Evolutionary conservation across 2,888 invertebrate genomes (phyloP).

Genomic region (Epistrophella euchroma): DNA sequence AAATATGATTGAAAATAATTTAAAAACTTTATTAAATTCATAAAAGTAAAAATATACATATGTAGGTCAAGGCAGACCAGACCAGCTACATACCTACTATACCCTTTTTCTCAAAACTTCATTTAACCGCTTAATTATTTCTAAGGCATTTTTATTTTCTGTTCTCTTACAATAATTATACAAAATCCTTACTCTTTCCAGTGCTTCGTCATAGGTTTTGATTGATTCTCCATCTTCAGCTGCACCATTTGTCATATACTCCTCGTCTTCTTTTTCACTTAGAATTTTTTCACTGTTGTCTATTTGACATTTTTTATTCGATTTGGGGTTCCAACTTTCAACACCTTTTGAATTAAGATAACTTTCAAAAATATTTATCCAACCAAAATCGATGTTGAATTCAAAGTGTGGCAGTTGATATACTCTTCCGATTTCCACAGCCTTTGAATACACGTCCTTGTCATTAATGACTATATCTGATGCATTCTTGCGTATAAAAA

Average conservation of each 20-base stretch:
- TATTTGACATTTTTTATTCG: neutral
- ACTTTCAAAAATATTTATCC: constrained; percentile 28
- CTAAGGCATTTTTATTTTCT: constrained; percentile 25
- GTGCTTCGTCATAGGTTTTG: constrained; percentile 37
- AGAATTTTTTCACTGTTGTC: neutral
- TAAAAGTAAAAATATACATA: no score
- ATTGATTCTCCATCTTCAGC: neutral
- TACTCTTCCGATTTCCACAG: constrained; percentile 28
- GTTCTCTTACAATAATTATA: constrained; percentile 18
- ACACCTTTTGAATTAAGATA: constrained; percentile 20
- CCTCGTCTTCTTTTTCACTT: neutral
- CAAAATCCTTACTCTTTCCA: constrained; percentile 25
- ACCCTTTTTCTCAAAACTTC: constrained; percentile 18
- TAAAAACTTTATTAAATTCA: neutral
- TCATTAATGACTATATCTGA: neutral
- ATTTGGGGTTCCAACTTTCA: neutral
- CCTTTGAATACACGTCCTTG: constrained; percentile 15
- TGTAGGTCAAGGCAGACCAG: neutral
- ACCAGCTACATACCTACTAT: no score
- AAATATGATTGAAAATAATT: neutral
- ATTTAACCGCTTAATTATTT: constrained; percentile 26
- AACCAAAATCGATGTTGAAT: constrained; percentile 26
- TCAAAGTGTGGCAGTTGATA: constrained; percentile 15
- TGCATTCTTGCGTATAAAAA: neutral
- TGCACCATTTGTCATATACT: neutral